Conservation (phyloP, 1,140 invertebrate species). For the Conopomorpha cramerella region DNA sequence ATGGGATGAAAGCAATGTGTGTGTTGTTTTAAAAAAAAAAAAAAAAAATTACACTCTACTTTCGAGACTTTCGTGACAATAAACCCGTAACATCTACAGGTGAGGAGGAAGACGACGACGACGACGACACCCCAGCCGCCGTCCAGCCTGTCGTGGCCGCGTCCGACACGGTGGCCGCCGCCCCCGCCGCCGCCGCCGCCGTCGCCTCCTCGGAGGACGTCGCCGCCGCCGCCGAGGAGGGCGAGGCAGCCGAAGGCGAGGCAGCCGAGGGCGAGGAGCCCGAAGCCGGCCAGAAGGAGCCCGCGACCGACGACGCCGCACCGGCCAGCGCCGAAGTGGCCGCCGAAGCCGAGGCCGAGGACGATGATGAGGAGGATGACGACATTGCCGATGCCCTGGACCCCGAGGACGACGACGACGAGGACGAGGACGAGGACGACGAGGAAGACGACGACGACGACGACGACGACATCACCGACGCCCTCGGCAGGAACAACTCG, state of each 20-base stretch:
- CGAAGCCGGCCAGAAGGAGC: conserved; percentile 39
- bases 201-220: conserved; percentile 41
- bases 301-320: conserved; percentile 35
- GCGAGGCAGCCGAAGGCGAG: conserved; percentile 57
- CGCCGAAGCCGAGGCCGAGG: conserved; percentile 39
- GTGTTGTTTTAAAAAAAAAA: too few species aligned
- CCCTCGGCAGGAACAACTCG: conserved; percentile 62
- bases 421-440: conserved; percentile 75
- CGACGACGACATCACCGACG: conserved; percentile 65
- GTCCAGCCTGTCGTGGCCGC: conserved; percentile 51
- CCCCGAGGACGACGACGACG: conserved; percentile 65
- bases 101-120: conserved; percentile 69
- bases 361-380: conserved; percentile 64
- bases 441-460: conserved; percentile 75
- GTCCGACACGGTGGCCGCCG: conserved; percentile 47
- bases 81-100: too few species aligned
- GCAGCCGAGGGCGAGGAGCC: conserved; percentile 35
- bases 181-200: conserved; percentile 36
- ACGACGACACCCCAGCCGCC: conserved; percentile 65
- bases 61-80: too few species aligned
- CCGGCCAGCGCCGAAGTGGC: conserved; percentile 25
- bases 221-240: conserved; percentile 43
- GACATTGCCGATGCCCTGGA: conserved; percentile 65
- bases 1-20: too few species aligned
- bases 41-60: too few species aligned